Base-by-base conservation (phyloP, 2,113 vertebrate genomes). In the Numida meleagris region DNA sequence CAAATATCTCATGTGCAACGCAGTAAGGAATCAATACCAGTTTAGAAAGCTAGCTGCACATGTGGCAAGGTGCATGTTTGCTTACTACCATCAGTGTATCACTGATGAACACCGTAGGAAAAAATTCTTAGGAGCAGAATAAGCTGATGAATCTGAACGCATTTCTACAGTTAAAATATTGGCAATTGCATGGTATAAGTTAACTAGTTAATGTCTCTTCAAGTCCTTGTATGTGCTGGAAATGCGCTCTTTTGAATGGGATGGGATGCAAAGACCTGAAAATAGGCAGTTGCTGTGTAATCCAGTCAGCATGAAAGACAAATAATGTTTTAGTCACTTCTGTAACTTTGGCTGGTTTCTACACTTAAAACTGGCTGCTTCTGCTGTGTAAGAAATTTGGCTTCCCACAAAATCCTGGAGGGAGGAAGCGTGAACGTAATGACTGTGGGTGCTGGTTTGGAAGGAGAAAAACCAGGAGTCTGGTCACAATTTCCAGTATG, bases 11-110 rank as follows among this genome's bases (percentile, higher is more conserved):
- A 8, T 82, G 73, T 75, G 62, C 92, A 68, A 79, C 72, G 86
- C 80, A 74, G 65, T 78, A 58, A 79, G 70, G 73, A 89, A 66
- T 80, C 1, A 4, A 43, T 88, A 80, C 63, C 89, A 74, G 0
- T 94, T 91, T 85, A 91, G 72, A 80, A 91, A 66, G 61, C 51
- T 93, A 78, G 31, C 85, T 93, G 87, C 79, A 81, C 73, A 71
- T 40, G 15, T 65, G 74, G 91, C 72, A 86, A 67, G 68, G 63
- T 53, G 50, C 34, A 31, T 63, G 34, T 65, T 85, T 89, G 67
- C 71, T 92, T 19, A 4, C 57, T 70, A 5, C 74, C 29, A n/a
- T 51, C 72, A 16, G 55, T 61, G 36, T 59, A 63, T 95, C 38
- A 3, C 76, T 83, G 75, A 80, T 91, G 61, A 83, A 48, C 25